These are phyloP conservation scores for Thalassarche chlororhynchos DNA, from an alignment of 2,113 vertebrate species.

Conservation along the genomic window DNA sequence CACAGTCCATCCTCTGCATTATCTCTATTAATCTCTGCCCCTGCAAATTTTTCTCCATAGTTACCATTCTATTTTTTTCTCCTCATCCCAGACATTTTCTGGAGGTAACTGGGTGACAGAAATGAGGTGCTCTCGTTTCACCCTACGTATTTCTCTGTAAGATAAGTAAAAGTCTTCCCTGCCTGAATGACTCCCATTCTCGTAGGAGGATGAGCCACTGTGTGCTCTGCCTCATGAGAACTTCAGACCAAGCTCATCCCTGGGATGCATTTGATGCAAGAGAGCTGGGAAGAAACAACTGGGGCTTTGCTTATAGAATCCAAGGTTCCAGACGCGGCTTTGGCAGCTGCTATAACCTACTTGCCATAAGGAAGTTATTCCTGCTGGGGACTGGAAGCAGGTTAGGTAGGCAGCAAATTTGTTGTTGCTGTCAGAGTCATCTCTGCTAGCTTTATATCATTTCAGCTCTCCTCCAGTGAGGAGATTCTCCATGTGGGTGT, in stretches of 20 bases:
- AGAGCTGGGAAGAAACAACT: rapidly evolving
- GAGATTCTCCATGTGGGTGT: not conserved
- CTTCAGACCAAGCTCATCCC: not conserved
- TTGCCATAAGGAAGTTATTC: not conserved
- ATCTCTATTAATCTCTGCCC: not conserved
- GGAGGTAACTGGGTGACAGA: not conserved
- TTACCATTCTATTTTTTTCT: not conserved
- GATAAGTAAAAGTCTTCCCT: not conserved
- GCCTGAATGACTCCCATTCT: not conserved
- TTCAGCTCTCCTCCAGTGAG: not conserved
- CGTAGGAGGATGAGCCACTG: not conserved
- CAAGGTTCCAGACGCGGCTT: not conserved
- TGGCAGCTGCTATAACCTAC: not conserved
- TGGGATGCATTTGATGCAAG: not conserved
- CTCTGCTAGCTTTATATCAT: not conserved
- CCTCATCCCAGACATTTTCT: not conserved
- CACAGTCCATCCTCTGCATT: not conserved
- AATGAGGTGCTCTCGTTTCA: not conserved
- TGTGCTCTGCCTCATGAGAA: not conserved
- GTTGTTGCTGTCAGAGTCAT: not conserved
- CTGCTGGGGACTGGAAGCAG: not conserved
- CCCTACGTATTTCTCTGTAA: not conserved
- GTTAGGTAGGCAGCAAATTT: not conserved
- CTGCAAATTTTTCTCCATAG: not conserved
- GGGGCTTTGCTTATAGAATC: not conserved